A percentile compares a stretch with the other conserved stretches of the same genome.
phyloP scores from a whole-genome alignment of 2,797 vertebrate genomes.

The Rallus crepitans region DNA sequence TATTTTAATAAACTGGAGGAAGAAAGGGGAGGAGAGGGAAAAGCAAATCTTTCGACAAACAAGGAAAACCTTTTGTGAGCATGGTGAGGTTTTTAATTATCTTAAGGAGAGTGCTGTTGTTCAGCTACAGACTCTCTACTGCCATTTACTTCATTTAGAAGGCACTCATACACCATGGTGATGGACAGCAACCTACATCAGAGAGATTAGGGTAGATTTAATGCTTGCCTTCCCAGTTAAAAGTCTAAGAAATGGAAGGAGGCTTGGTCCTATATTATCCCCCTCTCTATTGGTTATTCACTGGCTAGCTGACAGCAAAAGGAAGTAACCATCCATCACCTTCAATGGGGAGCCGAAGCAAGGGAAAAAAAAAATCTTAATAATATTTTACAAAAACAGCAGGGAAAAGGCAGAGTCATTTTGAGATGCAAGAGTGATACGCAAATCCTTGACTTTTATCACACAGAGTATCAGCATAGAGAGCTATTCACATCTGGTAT shows the following conservation, averaged over 20 bases:
- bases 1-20: neutral
- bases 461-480: neutral
- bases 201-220: constrained; percentile 27
- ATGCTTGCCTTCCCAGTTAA: neutral
- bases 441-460: constrained; percentile 39
- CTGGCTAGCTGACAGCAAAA: neutral
- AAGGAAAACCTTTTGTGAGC: neutral
- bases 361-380: neutral
- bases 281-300: neutral
- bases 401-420: neutral
- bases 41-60: neutral
- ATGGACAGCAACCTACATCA: constrained; percentile 1
- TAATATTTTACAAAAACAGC: constrained; percentile 19
- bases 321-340: constrained; percentile 16
- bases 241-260: constrained; percentile 23
- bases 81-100: neutral
- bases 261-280: neutral
- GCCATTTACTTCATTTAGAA: constrained; percentile 24
- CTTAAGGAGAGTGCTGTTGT: neutral
- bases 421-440: neutral
- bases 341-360: neutral
- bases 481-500: constrained; percentile 4
- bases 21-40: neutral
- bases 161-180: neutral
- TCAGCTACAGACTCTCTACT: neutral